A percentile compares a stretch with the other conserved stretches of the same genome.
Conservation (phyloP, 2,797 vertebrate genomes). For the Petrocephalus sullivani region DNA sequence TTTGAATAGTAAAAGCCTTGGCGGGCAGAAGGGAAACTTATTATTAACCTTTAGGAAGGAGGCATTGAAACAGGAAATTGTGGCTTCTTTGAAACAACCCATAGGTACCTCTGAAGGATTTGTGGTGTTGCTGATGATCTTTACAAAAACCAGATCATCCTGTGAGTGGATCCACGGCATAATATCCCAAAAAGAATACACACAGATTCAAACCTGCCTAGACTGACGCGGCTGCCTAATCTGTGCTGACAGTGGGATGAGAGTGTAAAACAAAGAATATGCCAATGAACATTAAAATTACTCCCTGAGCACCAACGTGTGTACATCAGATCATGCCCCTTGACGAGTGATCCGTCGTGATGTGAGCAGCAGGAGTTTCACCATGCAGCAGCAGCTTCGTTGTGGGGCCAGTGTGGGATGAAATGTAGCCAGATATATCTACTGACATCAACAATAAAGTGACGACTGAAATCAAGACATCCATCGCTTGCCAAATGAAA, state of each 20-base stretch:
- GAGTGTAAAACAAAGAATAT: background rate
- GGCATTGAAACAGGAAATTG: background rate
- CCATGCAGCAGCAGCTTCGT: background rate
- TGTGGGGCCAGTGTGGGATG: background rate
- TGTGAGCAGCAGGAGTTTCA: background rate
- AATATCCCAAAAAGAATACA: background rate
- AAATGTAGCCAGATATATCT: background rate
- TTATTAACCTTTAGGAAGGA: background rate
- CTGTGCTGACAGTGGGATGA: background rate
- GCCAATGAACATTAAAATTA: background rate
- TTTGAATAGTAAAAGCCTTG: background rate
- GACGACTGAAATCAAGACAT: background rate
- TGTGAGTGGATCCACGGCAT: background rate
- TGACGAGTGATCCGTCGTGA: background rate
- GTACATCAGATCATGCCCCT: background rate
- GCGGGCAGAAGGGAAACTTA: background rate
- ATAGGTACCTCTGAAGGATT: background rate
- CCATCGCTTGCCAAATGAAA: background rate
- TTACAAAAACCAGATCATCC: background rate
- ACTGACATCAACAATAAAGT: background rate
- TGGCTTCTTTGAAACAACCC: background rate
- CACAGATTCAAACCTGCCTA: background rate
- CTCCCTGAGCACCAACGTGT: background rate
- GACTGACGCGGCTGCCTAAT: background rate
- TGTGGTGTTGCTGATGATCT: background rate